Base-by-base conservation (phyloP, 2,888 invertebrate genomes). In the Melanostoma mellinum region DNA sequence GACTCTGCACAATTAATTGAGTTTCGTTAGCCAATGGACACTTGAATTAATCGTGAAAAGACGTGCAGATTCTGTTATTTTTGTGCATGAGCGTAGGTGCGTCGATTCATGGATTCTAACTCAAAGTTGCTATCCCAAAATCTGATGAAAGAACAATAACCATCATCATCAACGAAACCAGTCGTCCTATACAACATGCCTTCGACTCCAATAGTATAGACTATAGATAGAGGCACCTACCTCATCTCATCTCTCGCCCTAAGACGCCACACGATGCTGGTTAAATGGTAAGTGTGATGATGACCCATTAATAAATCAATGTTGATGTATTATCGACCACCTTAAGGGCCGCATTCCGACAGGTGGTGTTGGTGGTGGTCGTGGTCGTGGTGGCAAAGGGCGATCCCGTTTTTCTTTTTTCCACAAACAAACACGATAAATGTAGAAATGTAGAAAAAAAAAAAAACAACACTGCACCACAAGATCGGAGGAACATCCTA, bases 261-360 rank as follows among this genome's bases (percentile, higher is more conserved):
- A 46, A 71, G 80, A 67, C 67, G 72, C 76, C 67, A 72, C n/a
- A 65, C 56, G 63, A 53, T 55, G 50, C 44, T 53, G 53, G 52
- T 36, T 40, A 36, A 73, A 77, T 63, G 61, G 38, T 52, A 56
- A 77, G 69, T 71, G 69, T 75, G 74, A 80, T 85, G 80, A 75
- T 79, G 79, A 75, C 71, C 80, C 75, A 58, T 72, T 75, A 84
- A 84, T 85, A 85, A 85, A 85, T 79, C 79, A 85, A 79, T 75
- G 74, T 75, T 85, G 79, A 85, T 85, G 76, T 72, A 85, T 80
- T 80, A 76, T 75, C 79, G 85, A 85, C 85, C 85, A 85, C 85
- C 85, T 85, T 73, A 52, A 74, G 74, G 63, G 58, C 78, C 65
- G 60, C 74, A 78, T 78, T 75, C 84, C 84, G 74, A 75, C 84